Base-by-base conservation (phyloP, 1,140 invertebrate genomes). In the Caenorhabditis tropicalis region DNA sequence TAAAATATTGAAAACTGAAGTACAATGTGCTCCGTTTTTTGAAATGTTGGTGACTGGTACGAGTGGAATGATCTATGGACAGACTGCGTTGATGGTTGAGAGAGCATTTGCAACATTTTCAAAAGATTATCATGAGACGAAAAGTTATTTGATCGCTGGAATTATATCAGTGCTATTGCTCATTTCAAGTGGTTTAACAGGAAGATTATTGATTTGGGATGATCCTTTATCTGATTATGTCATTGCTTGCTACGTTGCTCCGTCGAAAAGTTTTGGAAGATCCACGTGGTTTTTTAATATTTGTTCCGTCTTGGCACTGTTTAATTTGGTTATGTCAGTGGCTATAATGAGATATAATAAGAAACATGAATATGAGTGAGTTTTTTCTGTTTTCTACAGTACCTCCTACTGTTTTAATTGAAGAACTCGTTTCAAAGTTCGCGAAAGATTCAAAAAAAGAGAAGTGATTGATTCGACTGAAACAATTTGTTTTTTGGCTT, bases 51-150 rank as follows among this genome's bases (percentile, higher is more conserved):
- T 74, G 2, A 9, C 36, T 24, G 65, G 33, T 21, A 74, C 31
- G 2, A 21, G 33, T 43, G 65, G 65, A 43, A 74, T 74, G 65
- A 74, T 74, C 65, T 74, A 74, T 19, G 65, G 65, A 10, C 65
- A 74, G 19, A 74, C 65, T 21, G 65, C 29, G n/a, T 16, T 74
- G n/a, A n/a, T 74, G 2, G 7, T 74, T 5, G 65, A 74, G 21
- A 10, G 65, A 74, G 65, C 33, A 10, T 74, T 29, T 19, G 65
- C 65, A 1, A 43, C 65, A 21, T 74, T 74, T 19, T 4, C 43
- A 2, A 74, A 74, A 24, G 7, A 43, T 21, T 74, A 74, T 74
- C 33, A 74, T 3, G 36, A 36, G 19, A 33, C 9, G 1, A 74
- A 39, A 15, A 74, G 65, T 21, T 43, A 33, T 0, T 2, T 12